Percentiles rank a stretch among this genome's conserved stretches.
These are phyloP conservation scores for Drosophila pruinosa DNA, from an alignment of 1,140 invertebrate genomes.

Conservation along the genomic window DNA sequence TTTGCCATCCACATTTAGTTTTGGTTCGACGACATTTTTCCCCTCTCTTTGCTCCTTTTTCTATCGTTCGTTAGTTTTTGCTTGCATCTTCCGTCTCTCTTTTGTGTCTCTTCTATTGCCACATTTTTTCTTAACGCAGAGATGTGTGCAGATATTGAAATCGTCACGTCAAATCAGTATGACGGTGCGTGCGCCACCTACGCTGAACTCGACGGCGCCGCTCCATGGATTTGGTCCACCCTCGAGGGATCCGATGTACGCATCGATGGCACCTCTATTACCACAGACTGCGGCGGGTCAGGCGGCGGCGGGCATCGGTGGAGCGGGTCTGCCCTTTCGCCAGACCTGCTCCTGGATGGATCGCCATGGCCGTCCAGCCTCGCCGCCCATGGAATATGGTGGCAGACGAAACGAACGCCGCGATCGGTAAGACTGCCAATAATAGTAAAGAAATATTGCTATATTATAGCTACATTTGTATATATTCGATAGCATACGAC, in stretches of 20 bases:
- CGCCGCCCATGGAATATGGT: conserved; percentile 87
- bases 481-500: conserved; percentile 82
- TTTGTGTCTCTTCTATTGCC: conserved; percentile 83
- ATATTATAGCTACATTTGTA: too few relatives aligned
- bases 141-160: conserved; percentile 91
- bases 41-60: conserved; percentile 37
- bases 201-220: conserved; percentile 80
- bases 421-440: conserved; percentile 80
- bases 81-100: conserved; percentile 71
- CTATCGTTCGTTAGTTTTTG: conserved; percentile 65
- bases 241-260: conserved; percentile 82
- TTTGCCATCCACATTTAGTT: conserved; percentile 34
- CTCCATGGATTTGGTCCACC: conserved; percentile 83
- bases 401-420: conserved; percentile 77
- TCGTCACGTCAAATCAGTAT: conserved; percentile 93
- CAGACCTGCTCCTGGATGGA: conserved; percentile 97
- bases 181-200: conserved; percentile 90
- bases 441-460: too few relatives aligned
- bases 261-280: conserved; percentile 81
- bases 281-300: conserved; percentile 42
- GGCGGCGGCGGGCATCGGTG: conserved; percentile 74
- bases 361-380: conserved; percentile 92
- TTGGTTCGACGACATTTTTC: conserved; percentile 27
- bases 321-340: conserved; percentile 85
- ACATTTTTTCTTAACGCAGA: conserved; percentile 83